Evolutionary conservation across 2,797 vertebrate genomes (phyloP).

Genomic region (Pseudopleuronectes americanus): DNA sequence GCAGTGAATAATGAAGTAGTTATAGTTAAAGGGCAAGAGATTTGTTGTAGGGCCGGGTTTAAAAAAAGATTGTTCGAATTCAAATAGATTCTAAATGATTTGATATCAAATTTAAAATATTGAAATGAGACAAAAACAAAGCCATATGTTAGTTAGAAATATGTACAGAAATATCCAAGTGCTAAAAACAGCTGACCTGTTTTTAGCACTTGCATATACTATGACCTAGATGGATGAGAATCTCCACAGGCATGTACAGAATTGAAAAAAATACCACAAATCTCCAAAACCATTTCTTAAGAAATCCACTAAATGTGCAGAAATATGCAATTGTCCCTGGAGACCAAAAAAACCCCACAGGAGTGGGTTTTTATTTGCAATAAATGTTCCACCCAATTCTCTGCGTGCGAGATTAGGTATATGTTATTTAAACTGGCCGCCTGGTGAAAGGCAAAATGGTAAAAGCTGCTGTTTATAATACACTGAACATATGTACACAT

Average conservation of each 20-base stretch:
- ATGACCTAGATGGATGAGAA: too few species aligned
- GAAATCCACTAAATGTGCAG: background rate
- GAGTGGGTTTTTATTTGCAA: background rate
- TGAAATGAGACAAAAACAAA: background rate
- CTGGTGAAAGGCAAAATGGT: too few species aligned
- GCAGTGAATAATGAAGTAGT: slow-evolving; percentile 60
- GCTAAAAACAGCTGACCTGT: too few species aligned
- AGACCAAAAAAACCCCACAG: background rate
- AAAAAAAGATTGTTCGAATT: background rate
- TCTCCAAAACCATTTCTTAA: background rate
- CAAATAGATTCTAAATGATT: background rate
- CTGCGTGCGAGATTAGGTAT: background rate
- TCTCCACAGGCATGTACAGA: too few species aligned
- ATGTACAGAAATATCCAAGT: too few species aligned
- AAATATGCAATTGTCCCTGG: background rate
- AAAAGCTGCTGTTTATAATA: background rate
- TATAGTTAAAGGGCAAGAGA: slow-evolving; percentile 35
- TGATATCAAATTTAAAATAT: background rate
- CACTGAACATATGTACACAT: background rate
- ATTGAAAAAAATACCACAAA: background rate
- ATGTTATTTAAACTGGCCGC: background rate
- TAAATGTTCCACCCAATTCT: background rate
- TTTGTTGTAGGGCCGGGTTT: slow-evolving; percentile 15
- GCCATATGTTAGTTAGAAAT: background rate
- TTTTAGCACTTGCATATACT: too few species aligned